Evolutionary conservation across 1,140 invertebrate genomes (phyloP).

Genomic region (Calephelis nemesis): DNA sequence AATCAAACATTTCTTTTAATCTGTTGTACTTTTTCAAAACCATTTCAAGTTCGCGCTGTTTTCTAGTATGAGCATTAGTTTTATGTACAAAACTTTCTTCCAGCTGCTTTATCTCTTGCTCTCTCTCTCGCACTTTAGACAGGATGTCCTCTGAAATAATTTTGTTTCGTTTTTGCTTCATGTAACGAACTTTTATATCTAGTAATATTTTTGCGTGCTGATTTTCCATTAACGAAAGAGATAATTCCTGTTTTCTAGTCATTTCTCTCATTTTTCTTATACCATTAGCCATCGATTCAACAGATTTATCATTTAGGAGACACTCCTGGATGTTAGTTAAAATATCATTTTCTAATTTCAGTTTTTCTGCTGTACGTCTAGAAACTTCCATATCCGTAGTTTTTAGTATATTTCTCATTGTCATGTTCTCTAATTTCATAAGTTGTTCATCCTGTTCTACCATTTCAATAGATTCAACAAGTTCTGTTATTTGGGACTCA

Average conservation of each 20-base stretch:
- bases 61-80: conserved; percentile 67
- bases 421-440: conserved; percentile 68
- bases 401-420: conserved; percentile 66
- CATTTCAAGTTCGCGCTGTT: conserved; percentile 78
- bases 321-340: conserved; percentile 84
- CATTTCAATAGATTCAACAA: conserved; percentile 79
- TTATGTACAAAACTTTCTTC: conserved; percentile 78
- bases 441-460: conserved; percentile 80
- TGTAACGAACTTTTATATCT: conserved; percentile 81
- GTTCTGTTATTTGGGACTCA: conserved; percentile 77
- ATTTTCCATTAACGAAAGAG: conserved; percentile 82
- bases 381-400: conserved; percentile 77
- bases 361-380: conserved; percentile 77
- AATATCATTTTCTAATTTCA: conserved; percentile 82
- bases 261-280: conserved; percentile 72
- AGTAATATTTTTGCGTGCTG: conserved; percentile 81
- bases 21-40: conserved; percentile 80
- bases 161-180: conserved; percentile 66
- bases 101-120: conserved; percentile 72
- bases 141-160: conserved; percentile 50
- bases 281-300: conserved; percentile 70
- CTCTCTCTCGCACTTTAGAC: conserved; percentile 55
- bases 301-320: conserved; percentile 83
- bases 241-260: conserved; percentile 79
- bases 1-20: conserved; percentile 69